A percentile compares a stretch with the other conserved stretches of the same genome.
phyloP scores from a whole-genome alignment of 2,113 vertebrate species.

The Apteryx mantelli region DNA sequence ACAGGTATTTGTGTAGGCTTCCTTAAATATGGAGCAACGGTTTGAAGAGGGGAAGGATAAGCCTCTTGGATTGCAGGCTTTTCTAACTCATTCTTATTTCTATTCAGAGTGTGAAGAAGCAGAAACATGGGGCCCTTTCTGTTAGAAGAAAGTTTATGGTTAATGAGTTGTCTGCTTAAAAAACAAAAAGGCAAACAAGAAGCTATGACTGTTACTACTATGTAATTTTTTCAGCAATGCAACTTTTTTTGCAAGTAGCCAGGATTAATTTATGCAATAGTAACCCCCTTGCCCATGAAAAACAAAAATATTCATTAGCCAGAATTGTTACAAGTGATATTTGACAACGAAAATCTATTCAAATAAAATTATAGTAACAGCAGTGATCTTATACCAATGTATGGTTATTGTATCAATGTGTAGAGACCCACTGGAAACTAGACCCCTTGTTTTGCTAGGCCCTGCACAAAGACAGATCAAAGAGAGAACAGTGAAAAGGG shows the following conservation, averaged over 20 bases:
- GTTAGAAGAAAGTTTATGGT: neutral
- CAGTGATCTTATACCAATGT: neutral
- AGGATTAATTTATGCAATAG: neutral
- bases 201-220: neutral
- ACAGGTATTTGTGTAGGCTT: neutral
- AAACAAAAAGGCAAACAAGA: neutral
- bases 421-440: neutral
- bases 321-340: neutral
- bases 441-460: neutral
- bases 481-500: neutral
- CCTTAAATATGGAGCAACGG: neutral
- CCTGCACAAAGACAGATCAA: neutral
- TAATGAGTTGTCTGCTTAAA: neutral
- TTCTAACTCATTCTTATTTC: neutral
- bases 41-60: neutral
- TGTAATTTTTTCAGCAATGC: neutral
- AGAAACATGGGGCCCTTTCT: fast-evolving
- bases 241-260: neutral
- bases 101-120: neutral
- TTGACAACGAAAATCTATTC: neutral
- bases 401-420: neutral
- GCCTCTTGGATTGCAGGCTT: neutral
- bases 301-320: neutral
- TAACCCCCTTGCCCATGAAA: neutral
- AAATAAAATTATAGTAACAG: neutral